Evolutionary conservation across 2,797 vertebrate species (phyloP).

Genomic region (Trichosurus vulpecula): DNA sequence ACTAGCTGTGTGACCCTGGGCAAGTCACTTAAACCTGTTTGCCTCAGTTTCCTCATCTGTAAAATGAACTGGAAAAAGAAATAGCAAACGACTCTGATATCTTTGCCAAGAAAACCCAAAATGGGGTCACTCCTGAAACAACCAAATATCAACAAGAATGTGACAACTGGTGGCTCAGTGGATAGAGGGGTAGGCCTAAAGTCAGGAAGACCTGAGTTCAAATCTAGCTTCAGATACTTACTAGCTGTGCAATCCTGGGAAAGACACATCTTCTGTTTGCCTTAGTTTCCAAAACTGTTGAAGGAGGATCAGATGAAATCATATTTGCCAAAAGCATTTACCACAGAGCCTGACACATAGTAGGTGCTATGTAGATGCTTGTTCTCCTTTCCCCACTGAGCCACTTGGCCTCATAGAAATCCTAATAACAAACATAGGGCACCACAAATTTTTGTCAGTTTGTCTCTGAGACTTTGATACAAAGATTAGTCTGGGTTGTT

Average conservation of each 20-base stretch:
- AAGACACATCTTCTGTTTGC: background rate
- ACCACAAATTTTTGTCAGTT: constrained; percentile 58
- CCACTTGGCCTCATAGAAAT: background rate
- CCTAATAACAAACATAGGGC: constrained; percentile 37
- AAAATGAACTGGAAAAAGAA: background rate
- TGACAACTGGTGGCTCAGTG: background rate
- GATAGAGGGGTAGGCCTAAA: background rate
- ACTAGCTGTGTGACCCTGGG: background rate
- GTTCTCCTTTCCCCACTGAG: background rate
- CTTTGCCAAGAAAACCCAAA: background rate
- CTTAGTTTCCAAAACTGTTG: background rate
- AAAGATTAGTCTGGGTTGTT: constrained; percentile 60
- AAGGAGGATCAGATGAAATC: background rate
- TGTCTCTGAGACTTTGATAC: constrained; percentile 51
- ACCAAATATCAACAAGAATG: background rate
- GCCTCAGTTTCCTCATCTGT: background rate
- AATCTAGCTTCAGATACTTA: background rate
- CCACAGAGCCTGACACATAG: background rate
- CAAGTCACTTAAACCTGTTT: background rate
- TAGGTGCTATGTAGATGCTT: background rate
- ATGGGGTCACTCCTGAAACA: too few relatives aligned
- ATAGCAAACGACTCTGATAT: background rate
- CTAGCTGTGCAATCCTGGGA: background rate
- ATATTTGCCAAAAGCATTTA: background rate
- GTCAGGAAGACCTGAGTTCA: background rate